Conservation (phyloP, 2,888 invertebrate species). For the Eumerus sabulonum region DNA sequence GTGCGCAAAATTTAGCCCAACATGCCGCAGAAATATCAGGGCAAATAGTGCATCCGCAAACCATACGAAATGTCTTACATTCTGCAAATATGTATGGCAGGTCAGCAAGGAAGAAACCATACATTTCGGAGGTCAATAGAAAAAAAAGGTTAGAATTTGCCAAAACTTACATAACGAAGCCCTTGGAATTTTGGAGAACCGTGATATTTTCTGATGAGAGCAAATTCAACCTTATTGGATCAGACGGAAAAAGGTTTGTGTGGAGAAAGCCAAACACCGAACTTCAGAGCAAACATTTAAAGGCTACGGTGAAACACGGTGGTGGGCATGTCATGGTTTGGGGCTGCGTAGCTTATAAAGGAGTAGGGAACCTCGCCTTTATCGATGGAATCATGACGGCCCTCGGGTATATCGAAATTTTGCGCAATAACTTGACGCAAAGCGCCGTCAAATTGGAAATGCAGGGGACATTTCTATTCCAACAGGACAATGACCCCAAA, state of each 20-base stretch:
- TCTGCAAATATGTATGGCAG: conserved; percentile 2
- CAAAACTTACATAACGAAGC: background rate
- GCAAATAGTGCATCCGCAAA: too few relatives aligned
- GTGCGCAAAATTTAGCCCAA: background rate
- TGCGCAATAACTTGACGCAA: background rate
- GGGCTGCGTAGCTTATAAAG: conserved; percentile 2
- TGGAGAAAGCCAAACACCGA: conserved; percentile 5
- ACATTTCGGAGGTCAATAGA: background rate
- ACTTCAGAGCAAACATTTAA: background rate
- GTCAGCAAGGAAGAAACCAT: background rate
- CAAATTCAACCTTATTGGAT: conserved; percentile 3
- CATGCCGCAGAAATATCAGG: too few relatives aligned
- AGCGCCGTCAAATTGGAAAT: conserved; percentile 1
- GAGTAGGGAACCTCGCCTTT: conserved; percentile 1
- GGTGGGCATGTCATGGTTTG: background rate
- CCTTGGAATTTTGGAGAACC: background rate
- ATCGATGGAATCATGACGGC: background rate
- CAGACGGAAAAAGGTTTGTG: background rate
- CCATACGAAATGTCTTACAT: background rate
- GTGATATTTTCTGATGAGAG: background rate
- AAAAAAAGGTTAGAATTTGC: conserved; percentile 1
- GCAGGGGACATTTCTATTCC: background rate
- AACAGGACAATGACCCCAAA: conserved; percentile 1
- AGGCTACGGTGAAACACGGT: background rate
- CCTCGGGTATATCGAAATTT: background rate